Evolutionary conservation across 92 coral and sea anemone species (phyloP).

Genomic region (Actinernus sp.): DNA sequence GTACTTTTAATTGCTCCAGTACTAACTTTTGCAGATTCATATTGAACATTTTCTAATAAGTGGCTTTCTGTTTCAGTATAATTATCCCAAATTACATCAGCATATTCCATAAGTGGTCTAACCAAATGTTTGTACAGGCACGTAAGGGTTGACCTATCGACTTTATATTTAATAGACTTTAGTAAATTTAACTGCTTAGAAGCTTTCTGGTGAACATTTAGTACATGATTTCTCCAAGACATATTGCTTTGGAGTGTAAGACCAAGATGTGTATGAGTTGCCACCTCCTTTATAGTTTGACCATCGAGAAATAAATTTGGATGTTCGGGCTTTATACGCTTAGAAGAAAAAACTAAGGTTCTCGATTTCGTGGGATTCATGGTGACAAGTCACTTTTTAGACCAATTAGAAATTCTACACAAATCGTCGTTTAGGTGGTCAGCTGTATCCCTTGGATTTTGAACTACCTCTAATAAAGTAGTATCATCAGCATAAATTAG

Average conservation of each 20-base stretch:
- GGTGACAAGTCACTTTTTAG: constrained; percentile 35
- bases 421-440: constrained; percentile 1
- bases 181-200: constrained; percentile 23
- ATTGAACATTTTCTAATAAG: constrained; percentile 36
- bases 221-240: constrained; percentile 39
- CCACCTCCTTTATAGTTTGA: constrained; percentile 10
- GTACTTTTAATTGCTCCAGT: constrained; percentile 31
- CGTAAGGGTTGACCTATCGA: constrained; percentile 20
- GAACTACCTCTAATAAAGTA: not conserved
- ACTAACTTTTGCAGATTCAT: constrained; percentile 30
- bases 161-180: constrained; percentile 17
- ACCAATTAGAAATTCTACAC: constrained; percentile 20
- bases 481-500: constrained; percentile 34
- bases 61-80: constrained; percentile 1
- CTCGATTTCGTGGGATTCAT: constrained; percentile 37
- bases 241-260: constrained; percentile 14
- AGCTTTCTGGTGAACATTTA: constrained; percentile 45
- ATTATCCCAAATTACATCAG: constrained; percentile 33
- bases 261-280: constrained; percentile 33
- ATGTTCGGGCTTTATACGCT: constrained; percentile 7
- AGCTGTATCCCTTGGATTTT: constrained; percentile 2
- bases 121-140: constrained; percentile 21
- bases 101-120: constrained; percentile 42
- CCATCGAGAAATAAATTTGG: constrained; percentile 3
- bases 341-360: constrained; percentile 18